A percentile compares a stretch with the other conserved stretches of the same genome.
These are phyloP conservation scores for Mastigias papua DNA, from an alignment of 30 jellyfish, hydroid and myxozoan species.

Conservation along the genomic window DNA sequence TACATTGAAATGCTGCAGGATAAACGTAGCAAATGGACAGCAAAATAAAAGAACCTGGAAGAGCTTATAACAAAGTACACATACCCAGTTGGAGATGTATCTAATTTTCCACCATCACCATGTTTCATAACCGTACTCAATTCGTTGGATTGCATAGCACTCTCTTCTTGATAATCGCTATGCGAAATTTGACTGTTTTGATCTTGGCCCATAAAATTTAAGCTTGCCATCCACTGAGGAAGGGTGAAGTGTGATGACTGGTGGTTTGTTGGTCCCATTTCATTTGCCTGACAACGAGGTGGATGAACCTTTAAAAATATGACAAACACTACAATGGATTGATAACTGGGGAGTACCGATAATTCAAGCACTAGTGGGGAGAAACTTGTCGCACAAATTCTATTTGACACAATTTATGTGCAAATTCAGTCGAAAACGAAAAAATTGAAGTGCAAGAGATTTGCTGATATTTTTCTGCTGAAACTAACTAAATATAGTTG, in stretches of 20 bases:
- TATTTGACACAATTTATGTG: too few species aligned
- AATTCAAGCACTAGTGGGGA: too few species aligned
- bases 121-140: slow-evolving; percentile 10
- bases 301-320: slow-evolving; percentile 19
- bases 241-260: slow-evolving; percentile 38
- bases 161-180: slow-evolving; percentile 27
- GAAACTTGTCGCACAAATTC: too few species aligned
- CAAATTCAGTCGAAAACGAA: too few species aligned
- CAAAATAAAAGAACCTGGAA: too few species aligned
- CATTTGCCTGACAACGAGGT: slow-evolving; percentile 8
- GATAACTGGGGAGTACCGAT: too few species aligned
- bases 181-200: slow-evolving; percentile 22
- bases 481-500: too few species aligned
- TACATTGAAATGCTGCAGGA: too few species aligned
- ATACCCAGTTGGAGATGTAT: slow-evolving; percentile 26
- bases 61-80: neutral
- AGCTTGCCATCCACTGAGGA: slow-evolving; percentile 70
- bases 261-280: slow-evolving; percentile 4
- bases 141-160: neutral
- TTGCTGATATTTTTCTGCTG: too few species aligned
- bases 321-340: neutral
- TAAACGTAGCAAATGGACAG: too few species aligned
- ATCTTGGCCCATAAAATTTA: slow-evolving; percentile 23
- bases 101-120: slow-evolving; percentile 44
- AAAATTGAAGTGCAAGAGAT: too few species aligned